Conservation (phyloP, 92 coral and sea anemone genomes). For the Parazoanthus swiftii region DNA sequence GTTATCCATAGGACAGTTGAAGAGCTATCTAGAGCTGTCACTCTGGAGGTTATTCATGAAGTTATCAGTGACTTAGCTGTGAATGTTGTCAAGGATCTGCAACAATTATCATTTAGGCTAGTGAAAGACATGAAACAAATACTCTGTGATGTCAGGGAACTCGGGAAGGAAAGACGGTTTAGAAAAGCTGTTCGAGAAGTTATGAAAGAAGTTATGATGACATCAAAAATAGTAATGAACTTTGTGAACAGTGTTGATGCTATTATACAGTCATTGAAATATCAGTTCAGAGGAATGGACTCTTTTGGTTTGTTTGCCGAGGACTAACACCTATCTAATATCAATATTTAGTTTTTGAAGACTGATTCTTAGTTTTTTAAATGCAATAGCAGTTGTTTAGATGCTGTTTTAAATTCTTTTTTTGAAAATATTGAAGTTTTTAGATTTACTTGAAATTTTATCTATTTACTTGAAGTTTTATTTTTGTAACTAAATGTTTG, state of each 20-base stretch:
- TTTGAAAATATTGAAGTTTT: too few species aligned
- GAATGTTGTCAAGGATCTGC: slow-evolving; percentile 75
- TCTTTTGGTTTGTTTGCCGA: neutral
- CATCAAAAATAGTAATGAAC: slow-evolving; percentile 77
- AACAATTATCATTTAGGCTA: slow-evolving; percentile 74
- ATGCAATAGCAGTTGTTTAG: neutral
- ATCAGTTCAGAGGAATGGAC: slow-evolving; percentile 40
- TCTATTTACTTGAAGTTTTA: too few species aligned
- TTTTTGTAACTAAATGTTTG: too few species aligned
- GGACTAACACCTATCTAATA: neutral
- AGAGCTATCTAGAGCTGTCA: slow-evolving; percentile 60
- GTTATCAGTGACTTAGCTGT: slow-evolving; percentile 68
- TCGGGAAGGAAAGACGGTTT: slow-evolving; percentile 60
- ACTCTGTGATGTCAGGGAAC: slow-evolving; percentile 61
- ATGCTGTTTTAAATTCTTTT: too few species aligned
- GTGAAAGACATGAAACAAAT: slow-evolving; percentile 74
- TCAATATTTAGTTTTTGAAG: neutral
- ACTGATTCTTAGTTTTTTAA: neutral
- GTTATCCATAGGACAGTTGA: slow-evolving; percentile 62
- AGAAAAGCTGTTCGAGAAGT: slow-evolving; percentile 58
- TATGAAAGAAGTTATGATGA: slow-evolving; percentile 66
- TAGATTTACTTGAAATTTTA: too few species aligned
- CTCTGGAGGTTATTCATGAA: slow-evolving; percentile 62
- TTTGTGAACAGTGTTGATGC: slow-evolving; percentile 75
- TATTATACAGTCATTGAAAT: slow-evolving; percentile 59